Base-by-base conservation (phyloP, 2,113 vertebrate species). In the Rhea americana region DNA sequence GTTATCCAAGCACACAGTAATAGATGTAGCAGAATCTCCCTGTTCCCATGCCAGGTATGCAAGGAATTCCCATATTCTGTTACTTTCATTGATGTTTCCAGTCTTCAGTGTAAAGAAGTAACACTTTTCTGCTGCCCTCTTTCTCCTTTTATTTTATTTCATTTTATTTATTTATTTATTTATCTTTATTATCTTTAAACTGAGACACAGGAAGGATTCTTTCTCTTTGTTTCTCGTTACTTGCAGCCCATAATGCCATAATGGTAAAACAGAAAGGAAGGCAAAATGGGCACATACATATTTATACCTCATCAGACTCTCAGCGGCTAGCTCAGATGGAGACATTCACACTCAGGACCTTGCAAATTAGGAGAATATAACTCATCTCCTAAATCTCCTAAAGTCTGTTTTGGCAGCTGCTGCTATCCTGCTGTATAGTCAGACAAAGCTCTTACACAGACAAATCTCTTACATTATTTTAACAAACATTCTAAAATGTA, bases 321-420 rank as follows among this genome's bases (percentile, higher is more conserved):
- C 53, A 58, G 24, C 41, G 58, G 4, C 5, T 58, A 28, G 7
- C 43, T 82, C 35, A 81, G 28, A 26, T 53, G 50, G 21, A 82
- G 59, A 62, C 11, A 72, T 37, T 11, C 35, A 41, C 10, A 17
- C 24, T 0, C 0, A 55, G 82, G 28, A 82, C 16, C 7, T 45
- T 11, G 50, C 16, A 76, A 32, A 47, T 35, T 26, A 63, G 26
- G 47, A 50, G 39, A 55, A 16, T 58, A 3, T 17, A 17, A 62
- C 28, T 81, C 14, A 61, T 0, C 0, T 3, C 65, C 3, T 9
- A 63, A 45, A 67, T n/a, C 5, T 12, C 18, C 18, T 63, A 48
- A 13, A 77, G 19, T 1, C 6, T 37, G 1, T 58, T 82, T 37
- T 58, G 26, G n/a, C 45, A 85, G 11, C 22, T 75, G 48, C 15